Base-by-base conservation (phyloP, 2,113 vertebrate genomes). In the Toxotes chatareus region DNA sequence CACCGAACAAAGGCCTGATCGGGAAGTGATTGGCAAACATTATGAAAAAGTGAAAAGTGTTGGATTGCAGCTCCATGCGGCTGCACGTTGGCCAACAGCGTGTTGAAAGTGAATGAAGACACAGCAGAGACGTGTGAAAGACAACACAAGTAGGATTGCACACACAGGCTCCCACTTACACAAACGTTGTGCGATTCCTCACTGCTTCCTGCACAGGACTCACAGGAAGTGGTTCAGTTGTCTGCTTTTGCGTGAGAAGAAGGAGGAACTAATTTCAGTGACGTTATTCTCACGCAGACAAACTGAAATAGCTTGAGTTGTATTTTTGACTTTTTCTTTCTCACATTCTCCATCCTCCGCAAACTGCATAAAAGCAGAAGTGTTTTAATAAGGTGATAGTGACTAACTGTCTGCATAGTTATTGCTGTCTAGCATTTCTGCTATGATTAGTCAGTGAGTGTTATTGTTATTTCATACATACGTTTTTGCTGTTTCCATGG, bases 161-260 rank as follows among this genome's bases (percentile, higher is more conserved):
- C 38, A 69, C 23, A 70, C 23, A 34, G 21, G 27, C 12, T 42
- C 38, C 46, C 23, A 3, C 69, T 84, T 86, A 56, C 83, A 84
- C 84, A 85, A 85, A 85, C 80, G n/a, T 2, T 0, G n/a, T 8
- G 53, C 3, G 27, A 14, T 53, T 3, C 56, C 1, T 69, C 44
- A 2, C 40, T 34, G 5, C 51, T 90, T 81, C 75, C 83, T 76
- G 44, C 63, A 64, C n/a, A 7, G 62, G 7, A 38, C 62, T 32
- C 53, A 51, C 68, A 83, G 85, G 89, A 93, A 88, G 79, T 57
- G 3, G 76, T 61, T 53, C 63, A 9, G 42, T 79, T 32, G 72
- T 66, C 64, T 66, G 27, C 79, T 76, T 91, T 90, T 34, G 92
- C 94, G 94, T 95, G 95, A 88, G 89, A 94, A 92, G 55, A 94